Evolutionary conservation across 1,140 invertebrate genomes (phyloP).

Genomic region (Maniola jurtina): DNA sequence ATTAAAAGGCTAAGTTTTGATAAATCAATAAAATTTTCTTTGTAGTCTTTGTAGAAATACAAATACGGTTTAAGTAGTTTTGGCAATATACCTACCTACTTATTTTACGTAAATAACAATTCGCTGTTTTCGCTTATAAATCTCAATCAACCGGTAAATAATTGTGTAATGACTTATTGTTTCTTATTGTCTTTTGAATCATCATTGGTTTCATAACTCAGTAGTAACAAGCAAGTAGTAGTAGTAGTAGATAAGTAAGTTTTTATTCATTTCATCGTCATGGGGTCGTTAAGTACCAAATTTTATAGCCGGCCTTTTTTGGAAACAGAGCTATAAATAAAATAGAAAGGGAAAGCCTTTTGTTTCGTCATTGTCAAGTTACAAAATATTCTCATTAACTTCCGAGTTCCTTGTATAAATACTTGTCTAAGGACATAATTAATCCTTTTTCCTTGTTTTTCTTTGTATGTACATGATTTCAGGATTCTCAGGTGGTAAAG

Average conservation of each 20-base stretch:
- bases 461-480: constrained; percentile 49
- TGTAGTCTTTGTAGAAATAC: too few relatives aligned
- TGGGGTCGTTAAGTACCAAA: neutral
- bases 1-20: too few relatives aligned
- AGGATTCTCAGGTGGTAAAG: constrained; percentile 31
- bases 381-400: constrained; percentile 18
- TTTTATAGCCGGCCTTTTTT: constrained; percentile 7
- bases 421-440: constrained; percentile 39
- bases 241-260: neutral
- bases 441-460: constrained; percentile 42
- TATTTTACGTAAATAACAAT: too few relatives aligned
- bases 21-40: too few relatives aligned
- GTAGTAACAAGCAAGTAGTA: too few relatives aligned
- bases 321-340: constrained; percentile 5
- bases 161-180: too few relatives aligned
- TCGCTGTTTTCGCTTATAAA: too few relatives aligned
- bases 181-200: too few relatives aligned
- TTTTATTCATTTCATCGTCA: neutral
- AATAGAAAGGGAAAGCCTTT: constrained; percentile 8
- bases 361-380: constrained; percentile 11
- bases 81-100: too few relatives aligned
- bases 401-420: constrained; percentile 23
- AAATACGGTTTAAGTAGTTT: too few relatives aligned
- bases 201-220: too few relatives aligned
- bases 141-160: too few relatives aligned